Percentiles rank a stretch among this genome's conserved stretches.
These are phyloP conservation scores for Mamestra brassicae DNA, from an alignment of 2,888 invertebrate species.

Conservation along the genomic window DNA sequence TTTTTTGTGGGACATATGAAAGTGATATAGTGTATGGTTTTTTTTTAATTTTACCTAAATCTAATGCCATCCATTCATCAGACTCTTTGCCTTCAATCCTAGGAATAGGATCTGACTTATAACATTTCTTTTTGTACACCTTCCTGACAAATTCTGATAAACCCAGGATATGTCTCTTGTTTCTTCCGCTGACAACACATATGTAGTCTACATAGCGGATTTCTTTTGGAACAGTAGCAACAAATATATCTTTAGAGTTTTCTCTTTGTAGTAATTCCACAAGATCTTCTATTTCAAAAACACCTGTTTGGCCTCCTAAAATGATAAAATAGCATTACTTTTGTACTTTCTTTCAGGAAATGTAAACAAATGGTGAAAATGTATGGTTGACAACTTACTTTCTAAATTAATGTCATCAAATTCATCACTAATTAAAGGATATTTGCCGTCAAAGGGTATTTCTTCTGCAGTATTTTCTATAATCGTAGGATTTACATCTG, in stretches of 20 bases:
- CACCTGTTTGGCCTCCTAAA: constrained; percentile 95
- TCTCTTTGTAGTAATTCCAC: constrained; percentile 94
- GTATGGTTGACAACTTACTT: constrained; percentile 84
- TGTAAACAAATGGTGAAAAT: neutral
- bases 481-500: constrained; percentile 92
- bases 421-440: constrained; percentile 89
- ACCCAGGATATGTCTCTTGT: constrained; percentile 94
- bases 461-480: constrained; percentile 95
- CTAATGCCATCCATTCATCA: constrained; percentile 97
- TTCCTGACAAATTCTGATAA: constrained; percentile 94
- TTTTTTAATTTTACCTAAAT: constrained; percentile 92
- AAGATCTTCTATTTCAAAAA: constrained; percentile 97
- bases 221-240: constrained; percentile 93
- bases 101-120: constrained; percentile 92
- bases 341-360: neutral
- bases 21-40: too few relatives aligned
- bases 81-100: constrained; percentile 94
- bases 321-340: constrained; percentile 46
- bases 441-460: constrained; percentile 77
- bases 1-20: too few relatives aligned
- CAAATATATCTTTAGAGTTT: constrained; percentile 95
- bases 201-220: constrained; percentile 96
- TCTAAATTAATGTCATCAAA: constrained; percentile 91
- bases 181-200: constrained; percentile 94
- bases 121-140: constrained; percentile 94